Evolutionary conservation across 2,888 invertebrate species (phyloP), one percentile per base, ranked within the genome.

Genomic region (Notodonta ziczac): DNA sequence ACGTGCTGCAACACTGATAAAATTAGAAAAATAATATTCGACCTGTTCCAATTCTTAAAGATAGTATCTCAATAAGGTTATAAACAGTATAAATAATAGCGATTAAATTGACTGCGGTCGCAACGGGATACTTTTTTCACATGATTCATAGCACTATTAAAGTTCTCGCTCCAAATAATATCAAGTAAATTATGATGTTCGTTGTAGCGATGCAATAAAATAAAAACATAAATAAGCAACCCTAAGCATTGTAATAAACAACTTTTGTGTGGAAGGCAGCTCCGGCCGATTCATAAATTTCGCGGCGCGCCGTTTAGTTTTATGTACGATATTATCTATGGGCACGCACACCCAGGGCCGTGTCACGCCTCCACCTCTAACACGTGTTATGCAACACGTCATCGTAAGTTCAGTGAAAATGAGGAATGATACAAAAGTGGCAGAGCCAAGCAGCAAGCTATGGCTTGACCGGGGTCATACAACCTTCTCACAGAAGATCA

Each of bases 181-280:
- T 88, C 85, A 86, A 87, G 81, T 85, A 87, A 88, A 89, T 90
- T 87, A 90, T 90, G 85, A 86, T 87, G 83, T 89, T 80, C 80
- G 79, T 82, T 83, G 82, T 81, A 71, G 66, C 74, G 80, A 66
- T 85, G 84, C 81, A 87, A 85, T 84, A 84, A 86, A 85, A 69
- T 60, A 60, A 58, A 60, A 56, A 58, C 44, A 14, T 65, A 59
- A 55, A 48, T 54, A 32, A 65, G 59, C 82, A 91, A 79, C 93
- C 93, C 93, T 91, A 85, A 72, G 77, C 77, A 75, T 70, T 65
- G 87, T 82, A 82, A 91, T 93, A 93, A 92, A 93, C 91, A 89
- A 92, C 87, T 88, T 91, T 90, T 89, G 91, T 90, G 90, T 90
- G 87, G 92, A 93, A 91, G 91, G 91, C 91, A 90, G 86, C 87